Conservation (phyloP, 2,797 vertebrate genomes). For the Periparus ater region DNA sequence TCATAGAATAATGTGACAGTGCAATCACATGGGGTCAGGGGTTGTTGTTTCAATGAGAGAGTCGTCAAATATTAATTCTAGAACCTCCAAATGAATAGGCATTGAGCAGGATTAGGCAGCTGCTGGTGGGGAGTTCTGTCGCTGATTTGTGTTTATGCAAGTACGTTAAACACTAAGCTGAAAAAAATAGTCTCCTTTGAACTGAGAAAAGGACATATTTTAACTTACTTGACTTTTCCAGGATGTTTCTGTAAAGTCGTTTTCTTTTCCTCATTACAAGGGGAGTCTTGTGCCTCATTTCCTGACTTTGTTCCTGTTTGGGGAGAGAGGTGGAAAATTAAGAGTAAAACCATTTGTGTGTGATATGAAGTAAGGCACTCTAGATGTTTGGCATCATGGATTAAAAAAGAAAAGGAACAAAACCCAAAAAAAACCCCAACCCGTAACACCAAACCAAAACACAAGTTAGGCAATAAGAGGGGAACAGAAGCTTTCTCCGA, state of each 20-base stretch:
- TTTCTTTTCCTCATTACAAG: conserved; percentile 76
- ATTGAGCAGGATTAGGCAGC: conserved; percentile 76
- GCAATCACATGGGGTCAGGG: conserved; percentile 82
- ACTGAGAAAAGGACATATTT: conserved; percentile 41
- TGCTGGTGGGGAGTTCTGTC: conserved; percentile 67
- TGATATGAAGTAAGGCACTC: not conserved
- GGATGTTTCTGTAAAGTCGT: conserved; percentile 72
- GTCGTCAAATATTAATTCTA: conserved; percentile 85
- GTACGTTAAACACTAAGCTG: conserved; percentile 63
- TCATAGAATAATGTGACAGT: conserved; percentile 85
- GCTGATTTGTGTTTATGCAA: conserved; percentile 77
- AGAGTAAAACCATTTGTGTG: not conserved
- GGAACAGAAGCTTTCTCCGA: conserved; percentile 1
- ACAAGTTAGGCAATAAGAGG: not conserved
- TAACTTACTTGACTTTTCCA: conserved; percentile 80
- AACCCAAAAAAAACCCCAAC: not conserved
- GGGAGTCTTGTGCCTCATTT: conserved; percentile 74
- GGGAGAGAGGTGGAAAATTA: conserved; percentile 47
- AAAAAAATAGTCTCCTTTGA: conserved; percentile 54
- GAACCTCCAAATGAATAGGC: conserved; percentile 78
- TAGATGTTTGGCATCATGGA: not conserved
- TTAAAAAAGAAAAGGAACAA: not conserved
- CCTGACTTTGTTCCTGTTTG: conserved; percentile 73
- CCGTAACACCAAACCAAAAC: not conserved
- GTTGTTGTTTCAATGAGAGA: conserved; percentile 81